Evolutionary conservation across 2,113 vertebrate species (phyloP).

Genomic region (Myrmophylax atrothorax): DNA sequence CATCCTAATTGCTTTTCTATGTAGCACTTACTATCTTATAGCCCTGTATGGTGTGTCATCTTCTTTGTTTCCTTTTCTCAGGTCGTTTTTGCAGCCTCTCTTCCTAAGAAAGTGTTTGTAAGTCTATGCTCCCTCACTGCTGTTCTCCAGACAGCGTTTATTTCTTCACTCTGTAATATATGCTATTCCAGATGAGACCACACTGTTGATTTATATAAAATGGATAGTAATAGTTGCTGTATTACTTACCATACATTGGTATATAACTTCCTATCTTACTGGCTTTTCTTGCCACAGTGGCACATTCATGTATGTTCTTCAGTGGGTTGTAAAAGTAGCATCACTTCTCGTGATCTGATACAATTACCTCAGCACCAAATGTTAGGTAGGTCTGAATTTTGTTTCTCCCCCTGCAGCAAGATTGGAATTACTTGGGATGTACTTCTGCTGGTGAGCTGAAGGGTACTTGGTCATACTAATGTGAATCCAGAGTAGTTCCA

Average conservation of each 20-base stretch:
- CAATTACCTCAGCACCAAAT: neutral
- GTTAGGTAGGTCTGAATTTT: neutral
- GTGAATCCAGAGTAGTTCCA: conserved; percentile 3
- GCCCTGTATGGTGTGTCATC: neutral
- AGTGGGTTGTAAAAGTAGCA: neutral
- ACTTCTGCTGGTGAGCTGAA: neutral
- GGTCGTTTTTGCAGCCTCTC: neutral
- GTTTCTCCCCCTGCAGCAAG: neutral
- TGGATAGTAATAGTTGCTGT: neutral
- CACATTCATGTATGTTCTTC: neutral
- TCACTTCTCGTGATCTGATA: neutral
- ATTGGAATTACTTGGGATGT: neutral
- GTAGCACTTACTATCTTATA: neutral
- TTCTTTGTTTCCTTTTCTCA: neutral
- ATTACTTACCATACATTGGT: neutral
- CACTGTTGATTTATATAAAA: conserved; percentile 14
- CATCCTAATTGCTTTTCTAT: neutral
- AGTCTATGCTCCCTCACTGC: neutral
- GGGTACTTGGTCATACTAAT: neutral
- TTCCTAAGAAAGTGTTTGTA: neutral
- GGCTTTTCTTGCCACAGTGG: neutral
- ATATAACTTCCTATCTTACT: neutral
- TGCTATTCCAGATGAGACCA: neutral
- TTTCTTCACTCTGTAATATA: neutral
- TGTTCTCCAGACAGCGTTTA: neutral